phyloP scores from a whole-genome alignment of 2,797 vertebrate genomes.

The Sebastes kiyomatsui region DNA sequence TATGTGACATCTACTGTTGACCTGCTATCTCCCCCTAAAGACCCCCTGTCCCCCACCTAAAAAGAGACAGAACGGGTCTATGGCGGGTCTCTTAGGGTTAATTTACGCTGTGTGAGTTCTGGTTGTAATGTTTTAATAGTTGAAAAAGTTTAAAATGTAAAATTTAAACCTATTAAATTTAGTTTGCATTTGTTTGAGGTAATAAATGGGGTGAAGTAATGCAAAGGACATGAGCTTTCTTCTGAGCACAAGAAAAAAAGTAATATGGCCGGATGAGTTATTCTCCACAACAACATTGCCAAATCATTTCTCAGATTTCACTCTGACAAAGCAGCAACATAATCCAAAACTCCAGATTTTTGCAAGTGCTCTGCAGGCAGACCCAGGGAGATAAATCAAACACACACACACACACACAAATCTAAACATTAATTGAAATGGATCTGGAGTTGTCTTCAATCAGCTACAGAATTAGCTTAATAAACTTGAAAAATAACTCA shows the following conservation, averaged over 20 bases:
- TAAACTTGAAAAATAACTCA: not conserved
- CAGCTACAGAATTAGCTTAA: not conserved
- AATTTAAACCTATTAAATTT: not conserved
- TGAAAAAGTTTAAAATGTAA: no score
- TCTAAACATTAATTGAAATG: not conserved
- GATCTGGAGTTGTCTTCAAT: not conserved
- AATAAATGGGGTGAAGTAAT: not conserved
- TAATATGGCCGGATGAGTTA: not conserved
- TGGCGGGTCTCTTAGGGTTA: no score
- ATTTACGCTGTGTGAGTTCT: fast-evolving
- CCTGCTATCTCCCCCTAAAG: no score
- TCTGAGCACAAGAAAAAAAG: not conserved
- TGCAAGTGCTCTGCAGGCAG: not conserved
- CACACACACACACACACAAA: not conserved
- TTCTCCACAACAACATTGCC: not conserved
- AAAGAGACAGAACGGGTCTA: no score
- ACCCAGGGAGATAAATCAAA: not conserved
- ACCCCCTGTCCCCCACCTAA: no score
- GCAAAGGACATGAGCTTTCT: not conserved
- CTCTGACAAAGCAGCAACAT: not conserved
- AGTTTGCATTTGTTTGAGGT: not conserved
- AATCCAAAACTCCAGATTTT: not conserved
- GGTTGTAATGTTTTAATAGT: not conserved
- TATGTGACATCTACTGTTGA: no score
- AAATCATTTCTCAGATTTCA: not conserved